Conservation (phyloP, 2,888 invertebrate species). For the Phymatocera aterrima region DNA sequence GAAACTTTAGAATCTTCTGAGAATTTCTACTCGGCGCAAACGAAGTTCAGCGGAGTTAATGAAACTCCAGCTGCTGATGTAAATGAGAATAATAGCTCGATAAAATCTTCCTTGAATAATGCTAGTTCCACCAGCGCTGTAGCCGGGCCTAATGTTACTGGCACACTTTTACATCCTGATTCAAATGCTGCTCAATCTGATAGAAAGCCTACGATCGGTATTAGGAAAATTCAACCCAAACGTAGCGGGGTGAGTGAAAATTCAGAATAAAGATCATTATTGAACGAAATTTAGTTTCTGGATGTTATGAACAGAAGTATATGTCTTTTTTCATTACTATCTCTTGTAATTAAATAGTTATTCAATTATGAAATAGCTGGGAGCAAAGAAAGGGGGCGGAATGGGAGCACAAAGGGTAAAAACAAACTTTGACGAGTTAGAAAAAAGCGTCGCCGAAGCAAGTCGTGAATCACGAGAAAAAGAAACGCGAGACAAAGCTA, state of each 20-base stretch:
- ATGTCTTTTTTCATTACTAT: constrained; percentile 31
- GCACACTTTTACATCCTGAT: constrained; percentile 55
- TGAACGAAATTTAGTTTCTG: constrained; percentile 1
- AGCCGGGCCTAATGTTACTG: constrained; percentile 70
- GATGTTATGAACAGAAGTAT: neutral
- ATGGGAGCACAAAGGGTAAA: constrained; percentile 97
- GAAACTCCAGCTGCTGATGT: constrained; percentile 26
- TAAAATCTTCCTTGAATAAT: constrained; percentile 30
- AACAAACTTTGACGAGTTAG: constrained; percentile 96
- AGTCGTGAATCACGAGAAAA: constrained; percentile 66
- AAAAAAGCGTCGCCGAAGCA: constrained; percentile 90
- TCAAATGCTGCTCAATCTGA: constrained; percentile 65
- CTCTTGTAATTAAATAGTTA: constrained; percentile 22
- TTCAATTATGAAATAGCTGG: constrained; percentile 78
- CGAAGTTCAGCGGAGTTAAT: constrained; percentile 52
- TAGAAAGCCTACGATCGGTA: constrained; percentile 84
- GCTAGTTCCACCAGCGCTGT: constrained; percentile 41
- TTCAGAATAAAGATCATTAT: neutral
- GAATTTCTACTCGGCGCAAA: constrained; percentile 56
- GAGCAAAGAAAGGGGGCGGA: constrained; percentile 87
- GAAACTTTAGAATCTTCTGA: constrained; percentile 75
- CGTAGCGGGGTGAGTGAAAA: constrained; percentile 80
- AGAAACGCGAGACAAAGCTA: constrained; percentile 73
- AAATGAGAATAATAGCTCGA: neutral
- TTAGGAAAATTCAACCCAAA: constrained; percentile 82